Evolutionary conservation across 2,888 invertebrate genomes (phyloP).

Genomic region (Neelides folsomi): DNA sequence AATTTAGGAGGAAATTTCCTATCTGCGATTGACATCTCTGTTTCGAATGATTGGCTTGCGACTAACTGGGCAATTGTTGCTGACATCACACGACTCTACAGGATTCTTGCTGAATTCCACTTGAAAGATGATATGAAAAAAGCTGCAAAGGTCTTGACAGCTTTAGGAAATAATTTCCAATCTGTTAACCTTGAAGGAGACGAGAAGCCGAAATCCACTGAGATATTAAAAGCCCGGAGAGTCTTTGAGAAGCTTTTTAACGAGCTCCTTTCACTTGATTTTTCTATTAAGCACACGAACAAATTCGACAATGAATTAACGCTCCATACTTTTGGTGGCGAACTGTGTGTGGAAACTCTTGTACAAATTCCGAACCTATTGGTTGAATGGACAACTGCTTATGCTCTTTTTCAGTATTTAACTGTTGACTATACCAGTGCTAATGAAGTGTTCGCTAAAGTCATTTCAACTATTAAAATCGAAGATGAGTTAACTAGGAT

Average conservation of each 20-base stretch:
- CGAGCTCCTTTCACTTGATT: conserved; percentile 10
- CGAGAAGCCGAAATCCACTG: conserved; percentile 13
- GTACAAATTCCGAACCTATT: conserved; percentile 22
- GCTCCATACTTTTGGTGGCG: conserved; percentile 13
- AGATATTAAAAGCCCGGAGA: conserved; percentile 22
- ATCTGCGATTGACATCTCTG: conserved; percentile 7
- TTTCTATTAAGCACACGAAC: neutral
- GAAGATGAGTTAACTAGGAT: conserved; percentile 12
- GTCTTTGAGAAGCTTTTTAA: conserved; percentile 20
- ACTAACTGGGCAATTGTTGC: conserved; percentile 16
- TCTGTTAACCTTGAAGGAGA: conserved; percentile 8
- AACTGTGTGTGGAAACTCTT: conserved; percentile 23
- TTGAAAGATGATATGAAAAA: conserved; percentile 11
- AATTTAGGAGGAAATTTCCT: conserved; percentile 16
- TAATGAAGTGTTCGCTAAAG: conserved; percentile 14
- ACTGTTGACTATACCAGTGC: conserved; percentile 20
- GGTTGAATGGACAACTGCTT: conserved; percentile 25
- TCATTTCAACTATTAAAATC: conserved; percentile 9
- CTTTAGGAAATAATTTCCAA: conserved; percentile 24
- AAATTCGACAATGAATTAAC: neutral
- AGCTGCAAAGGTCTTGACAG: conserved; percentile 15
- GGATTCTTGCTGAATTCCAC: conserved; percentile 22
- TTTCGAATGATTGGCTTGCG: conserved; percentile 3
- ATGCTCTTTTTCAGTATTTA: conserved; percentile 24
- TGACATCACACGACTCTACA: conserved; percentile 19